Conservation (phyloP, 2,888 invertebrate genomes). For the Ochropacha duplaris region DNA sequence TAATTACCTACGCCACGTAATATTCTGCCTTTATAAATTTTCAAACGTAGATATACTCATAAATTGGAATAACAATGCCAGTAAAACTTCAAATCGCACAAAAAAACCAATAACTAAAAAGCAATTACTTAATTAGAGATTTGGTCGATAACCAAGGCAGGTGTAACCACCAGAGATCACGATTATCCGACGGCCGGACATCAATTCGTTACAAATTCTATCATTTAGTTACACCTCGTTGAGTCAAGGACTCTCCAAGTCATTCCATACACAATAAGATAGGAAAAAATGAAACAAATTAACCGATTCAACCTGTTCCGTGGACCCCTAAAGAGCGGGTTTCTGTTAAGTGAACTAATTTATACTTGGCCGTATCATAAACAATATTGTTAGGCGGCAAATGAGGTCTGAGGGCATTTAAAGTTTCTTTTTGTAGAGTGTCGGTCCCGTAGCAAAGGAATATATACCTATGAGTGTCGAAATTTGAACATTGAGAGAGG, state of each 20-base stretch:
- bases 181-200: constrained; percentile 64
- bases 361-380: constrained; percentile 76
- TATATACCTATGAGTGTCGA: constrained; percentile 56
- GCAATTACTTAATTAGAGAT: constrained; percentile 76
- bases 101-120: constrained; percentile 14
- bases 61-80: constrained; percentile 23
- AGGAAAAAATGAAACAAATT: constrained; percentile 72
- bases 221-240: constrained; percentile 82
- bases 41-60: background rate
- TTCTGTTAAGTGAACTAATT: constrained; percentile 78
- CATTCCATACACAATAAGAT: constrained; percentile 70
- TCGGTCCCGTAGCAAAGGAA: constrained; percentile 33
- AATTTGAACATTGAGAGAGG: constrained; percentile 33
- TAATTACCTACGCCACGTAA: background rate
- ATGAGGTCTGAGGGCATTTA: constrained; percentile 28
- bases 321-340: constrained; percentile 78
- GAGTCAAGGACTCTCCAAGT: constrained; percentile 77
- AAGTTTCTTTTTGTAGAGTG: constrained; percentile 9
- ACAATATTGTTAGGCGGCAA: constrained; percentile 59
- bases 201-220: constrained; percentile 79
- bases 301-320: constrained; percentile 77
- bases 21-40: background rate
- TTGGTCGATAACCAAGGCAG: constrained; percentile 65
- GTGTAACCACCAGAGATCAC: constrained; percentile 69
- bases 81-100: background rate